Percentiles rank a stretch among this genome's conserved stretches.
phyloP scores from a whole-genome alignment of 2,797 vertebrate species.

The Gymnoscopelus braueri region DNA sequence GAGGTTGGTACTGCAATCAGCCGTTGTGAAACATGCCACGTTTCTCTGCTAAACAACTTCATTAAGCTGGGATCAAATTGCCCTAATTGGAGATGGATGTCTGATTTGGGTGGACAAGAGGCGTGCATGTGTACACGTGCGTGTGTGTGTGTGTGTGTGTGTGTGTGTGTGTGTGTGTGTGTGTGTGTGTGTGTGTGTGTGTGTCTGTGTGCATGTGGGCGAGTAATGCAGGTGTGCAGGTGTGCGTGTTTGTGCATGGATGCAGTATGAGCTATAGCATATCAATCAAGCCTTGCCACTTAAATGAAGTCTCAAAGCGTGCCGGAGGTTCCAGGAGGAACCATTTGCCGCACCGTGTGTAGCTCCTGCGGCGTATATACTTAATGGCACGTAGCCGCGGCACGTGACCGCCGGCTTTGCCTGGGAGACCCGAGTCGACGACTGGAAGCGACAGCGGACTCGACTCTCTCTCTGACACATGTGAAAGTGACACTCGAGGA shows the following conservation, averaged over 20 bases:
- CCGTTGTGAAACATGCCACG: slow-evolving; percentile 23
- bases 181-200: not conserved
- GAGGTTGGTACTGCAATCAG: not conserved
- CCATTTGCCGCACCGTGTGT: too few species aligned
- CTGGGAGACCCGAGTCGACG: too few species aligned
- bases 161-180: not conserved
- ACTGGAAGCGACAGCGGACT: too few species aligned
- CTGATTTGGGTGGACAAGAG: slow-evolving; percentile 42
- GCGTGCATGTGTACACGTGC: slow-evolving; percentile 3
- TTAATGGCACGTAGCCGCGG: too few species aligned
- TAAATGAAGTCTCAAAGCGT: too few species aligned
- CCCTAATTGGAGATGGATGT: slow-evolving; percentile 59
- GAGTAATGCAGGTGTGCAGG: not conserved
- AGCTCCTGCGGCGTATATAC: too few species aligned
- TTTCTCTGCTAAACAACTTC: slow-evolving; percentile 53
- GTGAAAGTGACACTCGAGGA: too few species aligned
- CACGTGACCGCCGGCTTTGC: too few species aligned
- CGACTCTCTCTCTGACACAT: too few species aligned
- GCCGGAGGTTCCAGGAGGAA: too few species aligned
- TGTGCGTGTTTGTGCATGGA: not conserved
- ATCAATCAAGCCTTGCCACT: too few species aligned
- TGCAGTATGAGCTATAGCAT: too few species aligned
- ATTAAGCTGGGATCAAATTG: slow-evolving; percentile 58
- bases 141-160: not conserved
- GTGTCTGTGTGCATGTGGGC: not conserved